These are phyloP conservation scores for Podabrus alpinus DNA, from an alignment of 2,888 invertebrate species.

Conservation along the genomic window DNA sequence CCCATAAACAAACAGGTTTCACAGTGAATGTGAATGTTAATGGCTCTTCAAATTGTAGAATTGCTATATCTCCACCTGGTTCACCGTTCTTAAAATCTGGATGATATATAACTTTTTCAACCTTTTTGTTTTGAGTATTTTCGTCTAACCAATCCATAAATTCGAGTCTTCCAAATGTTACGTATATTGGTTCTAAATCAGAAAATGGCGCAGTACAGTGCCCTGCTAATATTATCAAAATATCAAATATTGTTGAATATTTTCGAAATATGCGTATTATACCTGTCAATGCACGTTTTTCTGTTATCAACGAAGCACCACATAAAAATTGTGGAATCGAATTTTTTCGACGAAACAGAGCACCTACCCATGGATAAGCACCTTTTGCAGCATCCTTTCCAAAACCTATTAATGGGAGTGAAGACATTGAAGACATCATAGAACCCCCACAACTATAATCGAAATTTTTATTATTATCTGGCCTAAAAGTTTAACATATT, in stretches of 20 bases:
- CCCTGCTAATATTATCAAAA: slow-evolving; percentile 43
- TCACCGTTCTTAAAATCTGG: slow-evolving; percentile 62
- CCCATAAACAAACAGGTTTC: slow-evolving; percentile 66
- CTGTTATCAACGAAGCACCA: slow-evolving; percentile 49
- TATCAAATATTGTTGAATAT: background rate
- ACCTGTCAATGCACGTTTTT: slow-evolving; percentile 51
- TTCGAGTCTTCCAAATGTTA: slow-evolving; percentile 43
- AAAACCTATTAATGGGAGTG: slow-evolving; percentile 47
- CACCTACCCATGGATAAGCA: slow-evolving; percentile 53
- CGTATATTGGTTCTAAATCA: background rate
- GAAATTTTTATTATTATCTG: slow-evolving; percentile 9
- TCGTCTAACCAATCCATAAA: slow-evolving; percentile 43
- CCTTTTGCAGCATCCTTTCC: slow-evolving; percentile 43
- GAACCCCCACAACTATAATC: slow-evolving; percentile 46
- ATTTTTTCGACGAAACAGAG: slow-evolving; percentile 46
- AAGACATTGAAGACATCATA: slow-evolving; percentile 36
- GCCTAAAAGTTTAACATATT: too few species aligned
- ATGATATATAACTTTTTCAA: slow-evolving; percentile 44
- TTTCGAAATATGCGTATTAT: slow-evolving; percentile 42
- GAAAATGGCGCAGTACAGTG: slow-evolving; percentile 42
- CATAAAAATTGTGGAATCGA: slow-evolving; percentile 50
- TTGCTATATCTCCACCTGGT: slow-evolving; percentile 62
- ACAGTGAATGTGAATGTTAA: slow-evolving; percentile 61
- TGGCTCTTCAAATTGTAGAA: slow-evolving; percentile 59
- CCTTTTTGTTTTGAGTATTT: slow-evolving; percentile 39